Conservation (phyloP, 2,888 invertebrate genomes). For the Nysson spinosus region DNA sequence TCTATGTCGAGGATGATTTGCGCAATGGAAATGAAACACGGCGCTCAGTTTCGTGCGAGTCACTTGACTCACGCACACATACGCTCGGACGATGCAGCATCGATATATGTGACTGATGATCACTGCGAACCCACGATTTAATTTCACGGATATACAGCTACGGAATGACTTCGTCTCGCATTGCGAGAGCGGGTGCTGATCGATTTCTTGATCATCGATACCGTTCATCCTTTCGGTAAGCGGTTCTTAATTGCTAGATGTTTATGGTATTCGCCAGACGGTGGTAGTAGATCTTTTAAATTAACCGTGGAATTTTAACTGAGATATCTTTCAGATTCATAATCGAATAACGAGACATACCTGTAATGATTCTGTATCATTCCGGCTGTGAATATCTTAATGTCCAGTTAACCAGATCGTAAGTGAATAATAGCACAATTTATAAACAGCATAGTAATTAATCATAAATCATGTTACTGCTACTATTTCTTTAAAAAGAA, state of each 20-base stretch:
- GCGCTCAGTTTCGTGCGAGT: slow-evolving; percentile 52
- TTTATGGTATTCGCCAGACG: slow-evolving; percentile 24
- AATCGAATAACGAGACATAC: no score
- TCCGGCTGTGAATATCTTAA: no score
- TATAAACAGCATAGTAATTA: no score
- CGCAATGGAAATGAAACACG: slow-evolving; percentile 64
- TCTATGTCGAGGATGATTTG: slow-evolving; percentile 63
- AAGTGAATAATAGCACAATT: no score
- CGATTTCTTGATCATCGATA: slow-evolving; percentile 47
- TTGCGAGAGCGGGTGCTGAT: slow-evolving; percentile 30
- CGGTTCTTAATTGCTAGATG: slow-evolving; percentile 34
- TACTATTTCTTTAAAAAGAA: no score
- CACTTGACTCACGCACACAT: slow-evolving; percentile 26
- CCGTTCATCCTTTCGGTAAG: slow-evolving; percentile 5
- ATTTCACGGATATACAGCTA: slow-evolving; percentile 62
- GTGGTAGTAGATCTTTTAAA: not conserved
- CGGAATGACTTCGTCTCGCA: slow-evolving; percentile 45
- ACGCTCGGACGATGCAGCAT: slow-evolving; percentile 6
- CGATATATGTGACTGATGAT: slow-evolving; percentile 62
- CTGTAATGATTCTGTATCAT: no score
- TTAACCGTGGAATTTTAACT: no score
- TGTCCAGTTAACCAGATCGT: no score
- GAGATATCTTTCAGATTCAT: no score
- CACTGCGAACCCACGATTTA: slow-evolving; percentile 61
- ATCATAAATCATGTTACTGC: no score